These are phyloP conservation scores for Scrobipalpa atriplicella DNA, from an alignment of 2,888 invertebrate species.

Conservation along the genomic window DNA sequence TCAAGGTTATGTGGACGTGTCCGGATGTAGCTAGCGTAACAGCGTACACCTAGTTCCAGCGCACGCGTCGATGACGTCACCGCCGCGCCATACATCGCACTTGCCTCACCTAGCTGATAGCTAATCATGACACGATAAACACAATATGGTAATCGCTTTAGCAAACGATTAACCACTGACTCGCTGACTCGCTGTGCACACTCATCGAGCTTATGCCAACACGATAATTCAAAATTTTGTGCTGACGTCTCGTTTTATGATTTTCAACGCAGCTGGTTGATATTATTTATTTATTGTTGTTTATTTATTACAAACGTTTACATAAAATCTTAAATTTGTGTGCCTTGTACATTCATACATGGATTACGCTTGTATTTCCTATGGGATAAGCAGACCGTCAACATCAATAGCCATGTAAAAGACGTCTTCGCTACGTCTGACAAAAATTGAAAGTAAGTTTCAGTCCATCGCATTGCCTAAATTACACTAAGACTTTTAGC, in stretches of 20 bases:
- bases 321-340: too few relatives aligned
- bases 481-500: not conserved
- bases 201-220: not conserved
- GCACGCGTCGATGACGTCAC: constrained; percentile 31
- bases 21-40: constrained; percentile 31
- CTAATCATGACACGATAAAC: constrained; percentile 20
- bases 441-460: too few relatives aligned
- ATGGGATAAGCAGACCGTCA: too few relatives aligned
- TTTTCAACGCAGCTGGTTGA: not conserved
- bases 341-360: too few relatives aligned
- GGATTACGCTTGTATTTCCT: too few relatives aligned
- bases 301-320: too few relatives aligned
- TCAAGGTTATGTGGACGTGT: constrained; percentile 30
- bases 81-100: constrained; percentile 10
- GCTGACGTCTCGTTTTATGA: not conserved
- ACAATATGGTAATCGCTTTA: constrained; percentile 4
- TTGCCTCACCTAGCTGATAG: constrained; percentile 22
- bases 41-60: not conserved
- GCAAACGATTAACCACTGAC: constrained; percentile 30
- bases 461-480: too few relatives aligned
- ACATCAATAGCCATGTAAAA: too few relatives aligned
- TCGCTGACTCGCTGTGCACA: constrained; percentile 30
- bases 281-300: too few relatives aligned
- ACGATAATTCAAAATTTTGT: not conserved
- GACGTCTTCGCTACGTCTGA: too few relatives aligned